Percentiles rank a stretch among this genome's conserved stretches.
phyloP scores from a whole-genome alignment of 2,113 vertebrate genomes.

The Nymphicus hollandicus region DNA sequence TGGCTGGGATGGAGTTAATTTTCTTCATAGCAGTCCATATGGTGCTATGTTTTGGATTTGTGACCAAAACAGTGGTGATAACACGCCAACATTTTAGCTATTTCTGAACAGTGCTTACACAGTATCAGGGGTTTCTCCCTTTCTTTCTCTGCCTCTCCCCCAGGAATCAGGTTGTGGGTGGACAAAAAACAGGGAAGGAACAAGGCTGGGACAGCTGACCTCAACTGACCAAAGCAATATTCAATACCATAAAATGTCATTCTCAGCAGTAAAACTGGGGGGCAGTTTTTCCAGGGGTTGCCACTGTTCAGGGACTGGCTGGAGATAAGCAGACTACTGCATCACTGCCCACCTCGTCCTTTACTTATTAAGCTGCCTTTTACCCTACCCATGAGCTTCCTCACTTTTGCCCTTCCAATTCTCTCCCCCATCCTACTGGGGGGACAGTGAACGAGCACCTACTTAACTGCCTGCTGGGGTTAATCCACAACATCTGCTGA shows the following conservation, averaged over 20 bases:
- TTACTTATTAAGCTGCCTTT: neutral
- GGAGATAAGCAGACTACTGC: neutral
- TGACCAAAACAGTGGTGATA: neutral
- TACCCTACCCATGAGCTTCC: neutral
- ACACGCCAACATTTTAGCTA: neutral
- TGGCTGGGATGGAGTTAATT: neutral
- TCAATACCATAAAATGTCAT: neutral
- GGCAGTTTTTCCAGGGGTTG: neutral
- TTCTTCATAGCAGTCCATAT: neutral
- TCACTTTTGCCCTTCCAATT: neutral
- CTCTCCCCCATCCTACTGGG: neutral
- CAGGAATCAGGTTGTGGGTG: accelerated
- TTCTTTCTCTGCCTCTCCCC: neutral
- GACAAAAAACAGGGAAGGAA: neutral
- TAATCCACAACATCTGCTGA: neutral
- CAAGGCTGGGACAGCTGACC: neutral
- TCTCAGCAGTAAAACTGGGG: neutral
- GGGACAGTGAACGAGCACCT: accelerated
- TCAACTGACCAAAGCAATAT: neutral
- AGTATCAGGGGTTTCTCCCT: neutral
- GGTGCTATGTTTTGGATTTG: neutral
- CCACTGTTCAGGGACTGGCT: neutral
- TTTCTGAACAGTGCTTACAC: neutral
- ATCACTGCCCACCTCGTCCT: neutral
- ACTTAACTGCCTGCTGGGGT: neutral